phyloP scores from a whole-genome alignment of 2,797 vertebrate genomes.

The Hypotaenidia philippensis region DNA sequence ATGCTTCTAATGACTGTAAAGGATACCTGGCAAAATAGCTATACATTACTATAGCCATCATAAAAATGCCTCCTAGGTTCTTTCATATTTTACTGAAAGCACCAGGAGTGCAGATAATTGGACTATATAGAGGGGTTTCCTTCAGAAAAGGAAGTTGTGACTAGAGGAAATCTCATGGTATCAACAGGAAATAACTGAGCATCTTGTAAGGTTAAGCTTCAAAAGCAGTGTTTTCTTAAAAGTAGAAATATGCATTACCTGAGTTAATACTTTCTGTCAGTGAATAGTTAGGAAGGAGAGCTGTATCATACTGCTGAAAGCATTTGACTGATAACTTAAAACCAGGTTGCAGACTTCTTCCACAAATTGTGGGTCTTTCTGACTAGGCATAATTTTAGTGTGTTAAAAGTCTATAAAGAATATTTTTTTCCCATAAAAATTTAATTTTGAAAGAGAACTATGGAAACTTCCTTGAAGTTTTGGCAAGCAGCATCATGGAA shows the following conservation, averaged over 20 bases:
- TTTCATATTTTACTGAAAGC: not conserved
- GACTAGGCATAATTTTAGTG: not conserved
- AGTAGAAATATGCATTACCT: not conserved
- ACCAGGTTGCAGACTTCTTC: not conserved
- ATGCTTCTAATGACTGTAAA: not conserved
- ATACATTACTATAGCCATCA: not conserved
- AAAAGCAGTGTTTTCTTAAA: not conserved
- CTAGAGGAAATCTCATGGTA: not conserved
- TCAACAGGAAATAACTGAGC: not conserved
- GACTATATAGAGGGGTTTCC: fast-evolving
- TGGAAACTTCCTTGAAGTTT: not conserved
- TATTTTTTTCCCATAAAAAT: not conserved
- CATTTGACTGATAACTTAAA: not conserved
- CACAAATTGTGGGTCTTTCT: not conserved
- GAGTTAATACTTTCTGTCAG: not conserved
- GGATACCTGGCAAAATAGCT: not conserved
- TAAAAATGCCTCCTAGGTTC: not conserved
- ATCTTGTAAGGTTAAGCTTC: not conserved
- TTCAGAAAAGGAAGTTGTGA: not conserved
- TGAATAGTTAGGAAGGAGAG: not conserved
- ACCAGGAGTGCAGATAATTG: not conserved
- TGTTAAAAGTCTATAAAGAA: not conserved
- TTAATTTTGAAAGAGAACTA: not conserved
- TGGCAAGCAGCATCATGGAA: not conserved
- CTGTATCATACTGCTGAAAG: fast-evolving